phyloP scores from a whole-genome alignment of 2,888 invertebrate genomes.

The Timema cristinae region DNA sequence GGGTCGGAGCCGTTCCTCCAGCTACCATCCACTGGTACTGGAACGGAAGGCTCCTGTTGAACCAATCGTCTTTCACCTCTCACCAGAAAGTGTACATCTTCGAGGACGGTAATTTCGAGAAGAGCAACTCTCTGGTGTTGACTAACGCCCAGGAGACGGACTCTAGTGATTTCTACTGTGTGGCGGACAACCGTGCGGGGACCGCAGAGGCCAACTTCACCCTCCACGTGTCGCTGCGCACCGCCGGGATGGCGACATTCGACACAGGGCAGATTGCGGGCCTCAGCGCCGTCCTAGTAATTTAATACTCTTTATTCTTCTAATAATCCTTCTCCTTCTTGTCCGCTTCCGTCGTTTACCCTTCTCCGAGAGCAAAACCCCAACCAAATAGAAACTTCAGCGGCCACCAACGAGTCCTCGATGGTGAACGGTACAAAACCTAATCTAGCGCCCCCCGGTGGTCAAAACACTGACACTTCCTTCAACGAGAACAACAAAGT shows the following conservation, averaged over 20 bases:
- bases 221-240: constrained; percentile 70
- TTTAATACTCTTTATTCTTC: constrained; percentile 71
- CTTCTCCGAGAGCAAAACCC: constrained; percentile 70
- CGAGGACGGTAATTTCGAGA: constrained; percentile 73
- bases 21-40: constrained; percentile 83
- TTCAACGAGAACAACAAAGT: constrained; percentile 20
- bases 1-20: constrained; percentile 74
- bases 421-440: constrained; percentile 28
- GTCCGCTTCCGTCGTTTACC: constrained; percentile 70
- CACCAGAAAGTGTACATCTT: constrained; percentile 71
- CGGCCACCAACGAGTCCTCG: constrained; percentile 36
- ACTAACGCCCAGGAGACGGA: constrained; percentile 81
- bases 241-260: constrained; percentile 75
- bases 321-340: constrained; percentile 68
- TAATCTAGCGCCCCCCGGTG: constrained; percentile 34
- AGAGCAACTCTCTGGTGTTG: constrained; percentile 69
- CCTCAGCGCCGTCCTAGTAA: constrained; percentile 74
- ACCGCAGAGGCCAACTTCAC: constrained; percentile 87
- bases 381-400: constrained; percentile 65
- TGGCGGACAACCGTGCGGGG: constrained; percentile 85
- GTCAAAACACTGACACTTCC: constrained; percentile 24
- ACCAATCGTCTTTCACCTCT: constrained; percentile 73
- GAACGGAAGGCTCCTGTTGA: constrained; percentile 72
- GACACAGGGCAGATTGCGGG: constrained; percentile 84
- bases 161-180: constrained; percentile 81